These are phyloP conservation scores for Caenorhabditis sp. DNA, from an alignment of 2,888 invertebrate genomes.

Conservation along the genomic window DNA sequence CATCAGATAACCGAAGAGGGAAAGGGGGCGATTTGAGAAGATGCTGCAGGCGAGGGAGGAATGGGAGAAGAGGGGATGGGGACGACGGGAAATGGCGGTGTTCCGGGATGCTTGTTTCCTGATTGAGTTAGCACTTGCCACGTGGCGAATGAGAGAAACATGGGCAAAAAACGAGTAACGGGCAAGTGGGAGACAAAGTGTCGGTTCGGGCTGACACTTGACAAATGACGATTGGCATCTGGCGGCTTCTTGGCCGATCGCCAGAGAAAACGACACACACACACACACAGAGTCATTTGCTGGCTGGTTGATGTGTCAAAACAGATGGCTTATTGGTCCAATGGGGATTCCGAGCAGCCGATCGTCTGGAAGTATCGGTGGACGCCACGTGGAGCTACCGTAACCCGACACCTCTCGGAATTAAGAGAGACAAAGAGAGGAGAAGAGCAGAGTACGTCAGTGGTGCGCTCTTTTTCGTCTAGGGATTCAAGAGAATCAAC, in stretches of 20 bases:
- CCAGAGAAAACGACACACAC: slow-evolving; percentile 19
- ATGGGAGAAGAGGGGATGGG: neutral
- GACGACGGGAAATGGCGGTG: slow-evolving; percentile 6
- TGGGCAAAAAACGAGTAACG: slow-evolving; percentile 27
- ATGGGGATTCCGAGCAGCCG: slow-evolving; percentile 33
- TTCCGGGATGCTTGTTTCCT: slow-evolving; percentile 7
- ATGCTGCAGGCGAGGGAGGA: too few relatives aligned
- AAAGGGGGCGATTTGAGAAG: slow-evolving; percentile 32
- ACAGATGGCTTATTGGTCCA: slow-evolving; percentile 52
- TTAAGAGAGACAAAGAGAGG: too few relatives aligned
- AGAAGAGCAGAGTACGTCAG: too few relatives aligned
- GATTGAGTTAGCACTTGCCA: slow-evolving; percentile 11
- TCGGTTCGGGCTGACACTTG: slow-evolving; percentile 50
- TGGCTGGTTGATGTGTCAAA: slow-evolving; percentile 55
- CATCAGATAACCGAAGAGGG: slow-evolving; percentile 51
- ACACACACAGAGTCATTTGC: slow-evolving; percentile 44
- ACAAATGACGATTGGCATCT: slow-evolving; percentile 57
- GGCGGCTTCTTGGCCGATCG: slow-evolving; percentile 53
- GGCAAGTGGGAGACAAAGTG: slow-evolving; percentile 44
- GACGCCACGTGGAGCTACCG: too few relatives aligned
- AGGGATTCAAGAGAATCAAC: too few relatives aligned
- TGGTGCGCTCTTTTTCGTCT: too few relatives aligned
- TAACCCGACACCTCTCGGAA: too few relatives aligned
- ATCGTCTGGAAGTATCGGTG: too few relatives aligned
- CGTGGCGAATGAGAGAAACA: slow-evolving; percentile 14